phyloP scores from a whole-genome alignment of 37 sponge, comb jelly and placozoan species.

The Bolinopsis microptera region DNA sequence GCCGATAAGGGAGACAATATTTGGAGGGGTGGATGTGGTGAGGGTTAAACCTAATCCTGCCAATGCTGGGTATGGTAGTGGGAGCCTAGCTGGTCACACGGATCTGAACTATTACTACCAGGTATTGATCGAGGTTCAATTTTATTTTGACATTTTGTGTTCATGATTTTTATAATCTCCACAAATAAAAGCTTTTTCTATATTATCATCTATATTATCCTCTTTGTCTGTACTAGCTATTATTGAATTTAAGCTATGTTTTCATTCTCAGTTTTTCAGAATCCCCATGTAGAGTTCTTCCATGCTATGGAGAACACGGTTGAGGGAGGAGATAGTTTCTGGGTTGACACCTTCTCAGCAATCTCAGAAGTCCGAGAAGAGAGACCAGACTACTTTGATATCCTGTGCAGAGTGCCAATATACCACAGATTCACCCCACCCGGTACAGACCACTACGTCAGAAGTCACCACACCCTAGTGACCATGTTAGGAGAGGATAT shows the following conservation, averaged over 20 bases:
- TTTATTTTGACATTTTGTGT: too few species aligned
- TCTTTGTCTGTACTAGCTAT: too few species aligned
- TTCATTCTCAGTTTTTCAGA: too few species aligned
- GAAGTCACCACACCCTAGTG: neutral
- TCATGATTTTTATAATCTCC: too few species aligned
- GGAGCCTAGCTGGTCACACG: neutral
- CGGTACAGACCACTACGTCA: conserved; percentile 1
- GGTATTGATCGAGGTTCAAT: too few species aligned
- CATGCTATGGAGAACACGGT: conserved; percentile 14
- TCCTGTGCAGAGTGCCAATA: neutral
- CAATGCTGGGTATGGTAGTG: neutral
- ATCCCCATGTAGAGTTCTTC: conserved; percentile 13
- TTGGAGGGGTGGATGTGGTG: neutral
- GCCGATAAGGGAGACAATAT: neutral
- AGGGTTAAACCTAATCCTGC: neutral
- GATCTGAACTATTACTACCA: conserved; percentile 37
- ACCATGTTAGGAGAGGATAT: neutral
- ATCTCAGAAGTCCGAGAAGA: neutral
- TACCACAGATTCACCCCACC: conserved; percentile 29
- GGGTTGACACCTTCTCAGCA: neutral
- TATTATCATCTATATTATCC: too few species aligned
- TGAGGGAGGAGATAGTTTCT: conserved; percentile 48
- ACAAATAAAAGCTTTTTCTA: too few species aligned
- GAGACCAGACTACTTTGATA: conserved; percentile 4
- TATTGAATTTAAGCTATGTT: too few species aligned